A percentile compares a stretch with the other conserved stretches of the same genome.
phyloP scores from a whole-genome alignment of 1,140 invertebrate genomes.

The Vanessa tameamea region DNA sequence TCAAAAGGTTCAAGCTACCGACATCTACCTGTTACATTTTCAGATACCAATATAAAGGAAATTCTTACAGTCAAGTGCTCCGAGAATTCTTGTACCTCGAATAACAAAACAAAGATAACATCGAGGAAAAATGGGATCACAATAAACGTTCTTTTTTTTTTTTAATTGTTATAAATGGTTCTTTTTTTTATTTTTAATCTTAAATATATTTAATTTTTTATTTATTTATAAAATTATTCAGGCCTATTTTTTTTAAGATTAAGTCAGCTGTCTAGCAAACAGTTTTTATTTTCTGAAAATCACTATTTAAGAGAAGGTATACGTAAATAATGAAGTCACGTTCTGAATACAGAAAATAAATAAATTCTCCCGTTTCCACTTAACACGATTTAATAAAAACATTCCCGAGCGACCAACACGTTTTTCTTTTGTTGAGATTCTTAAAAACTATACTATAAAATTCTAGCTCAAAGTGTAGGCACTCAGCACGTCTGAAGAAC shows the following conservation, averaged over 20 bases:
- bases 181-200: background rate
- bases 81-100: background rate
- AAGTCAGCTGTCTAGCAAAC: no score
- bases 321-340: background rate
- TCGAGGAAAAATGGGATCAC: background rate
- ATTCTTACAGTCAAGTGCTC: background rate
- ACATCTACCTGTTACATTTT: conserved; percentile 12
- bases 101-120: conserved; percentile 3
- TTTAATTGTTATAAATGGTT: background rate
- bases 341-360: background rate
- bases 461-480: conserved; percentile 26
- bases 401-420: background rate
- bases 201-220: no score
- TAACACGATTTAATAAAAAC: conserved; percentile 6
- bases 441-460: conserved; percentile 14
- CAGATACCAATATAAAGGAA: conserved; percentile 7
- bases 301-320: background rate
- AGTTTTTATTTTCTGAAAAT: background rate
- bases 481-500: conserved; percentile 35
- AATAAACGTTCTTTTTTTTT: background rate
- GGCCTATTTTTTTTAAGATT: no score
- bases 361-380: background rate
- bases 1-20: conserved; percentile 2
- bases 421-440: conserved; percentile 7
- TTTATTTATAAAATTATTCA: no score